A percentile compares a stretch with the other conserved stretches of the same genome.
These are phyloP conservation scores for Mesorhabditis belari DNA, from an alignment of 2,888 invertebrate species.

Conservation along the genomic window DNA sequence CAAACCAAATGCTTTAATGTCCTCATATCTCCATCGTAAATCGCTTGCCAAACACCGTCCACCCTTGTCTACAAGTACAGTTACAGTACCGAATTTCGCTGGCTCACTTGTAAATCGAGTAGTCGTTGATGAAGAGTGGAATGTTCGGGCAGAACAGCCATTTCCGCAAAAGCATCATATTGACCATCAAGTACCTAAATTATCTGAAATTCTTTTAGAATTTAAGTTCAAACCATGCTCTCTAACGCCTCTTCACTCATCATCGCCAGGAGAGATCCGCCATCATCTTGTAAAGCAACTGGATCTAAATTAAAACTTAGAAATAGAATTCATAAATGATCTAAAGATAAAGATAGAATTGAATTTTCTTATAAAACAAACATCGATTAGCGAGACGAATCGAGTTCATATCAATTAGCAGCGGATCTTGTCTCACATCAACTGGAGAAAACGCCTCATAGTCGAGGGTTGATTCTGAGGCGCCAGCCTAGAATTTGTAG, in stretches of 20 bases:
- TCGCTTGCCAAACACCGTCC: slow-evolving; percentile 45
- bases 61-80: slow-evolving; percentile 28
- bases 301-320: slow-evolving; percentile 12
- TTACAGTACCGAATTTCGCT: too few relatives aligned
- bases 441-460: slow-evolving; percentile 45
- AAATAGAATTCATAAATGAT: neutral
- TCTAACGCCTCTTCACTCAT: slow-evolving; percentile 11
- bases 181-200: neutral
- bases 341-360: neutral
- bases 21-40: slow-evolving; percentile 40
- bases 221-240: slow-evolving; percentile 11
- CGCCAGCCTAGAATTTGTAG: neutral
- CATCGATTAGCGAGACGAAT: slow-evolving; percentile 40
- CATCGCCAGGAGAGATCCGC: slow-evolving; percentile 11
- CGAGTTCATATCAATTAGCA: slow-evolving; percentile 38
- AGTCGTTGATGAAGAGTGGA: neutral
- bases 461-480: slow-evolving; percentile 17
- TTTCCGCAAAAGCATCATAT: neutral
- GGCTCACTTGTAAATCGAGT: neutral
- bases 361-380: slow-evolving; percentile 13
- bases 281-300: slow-evolving; percentile 12
- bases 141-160: neutral
- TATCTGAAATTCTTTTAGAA: slow-evolving; percentile 10
- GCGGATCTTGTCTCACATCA: slow-evolving; percentile 36
- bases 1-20: slow-evolving; percentile 46